These are phyloP conservation scores for Trematomus loennbergii DNA, from an alignment of 2,113 vertebrate species.

Conservation along the genomic window DNA sequence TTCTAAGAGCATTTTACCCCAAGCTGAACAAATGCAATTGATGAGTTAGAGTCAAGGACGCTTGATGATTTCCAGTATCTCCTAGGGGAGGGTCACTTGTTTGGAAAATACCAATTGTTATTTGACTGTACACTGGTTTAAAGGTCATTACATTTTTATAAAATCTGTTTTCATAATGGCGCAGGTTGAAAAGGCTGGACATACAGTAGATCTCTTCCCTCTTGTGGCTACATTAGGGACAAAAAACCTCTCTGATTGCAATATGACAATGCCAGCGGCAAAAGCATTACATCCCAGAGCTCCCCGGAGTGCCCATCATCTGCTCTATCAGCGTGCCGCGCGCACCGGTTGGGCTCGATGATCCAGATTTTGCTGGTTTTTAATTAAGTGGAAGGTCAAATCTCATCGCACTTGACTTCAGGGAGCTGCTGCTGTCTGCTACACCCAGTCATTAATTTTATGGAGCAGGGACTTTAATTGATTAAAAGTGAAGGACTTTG, in stretches of 20 bases:
- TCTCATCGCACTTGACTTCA: slow-evolving; percentile 78
- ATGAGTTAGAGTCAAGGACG: slow-evolving; percentile 22
- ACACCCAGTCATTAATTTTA: slow-evolving; percentile 82
- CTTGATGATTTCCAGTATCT: slow-evolving; percentile 6
- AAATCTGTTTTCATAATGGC: slow-evolving; percentile 64
- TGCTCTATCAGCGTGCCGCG: slow-evolving; percentile 54
- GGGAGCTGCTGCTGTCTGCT: slow-evolving; percentile 79
- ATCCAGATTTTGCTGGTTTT: slow-evolving; percentile 84
- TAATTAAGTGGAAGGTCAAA: slow-evolving; percentile 86
- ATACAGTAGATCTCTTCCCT: slow-evolving; percentile 46
- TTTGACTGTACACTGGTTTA: slow-evolving; percentile 27
- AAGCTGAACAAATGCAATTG: slow-evolving; percentile 5
- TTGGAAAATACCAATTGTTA: slow-evolving; percentile 55
- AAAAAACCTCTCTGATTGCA: slow-evolving; percentile 73
- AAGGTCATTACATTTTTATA: slow-evolving; percentile 71
- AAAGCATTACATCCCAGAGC: slow-evolving; percentile 74
- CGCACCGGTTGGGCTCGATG: slow-evolving; percentile 61
- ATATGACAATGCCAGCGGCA: slow-evolving; percentile 83
- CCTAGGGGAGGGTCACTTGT: slow-evolving; percentile 53
- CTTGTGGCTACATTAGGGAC: slow-evolving; percentile 51
- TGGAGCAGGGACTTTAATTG: slow-evolving; percentile 77
- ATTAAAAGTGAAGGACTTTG: slow-evolving; percentile 78
- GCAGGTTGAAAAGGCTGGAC: slow-evolving; percentile 55
- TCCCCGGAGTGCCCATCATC: slow-evolving; percentile 55
- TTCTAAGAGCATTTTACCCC: slow-evolving; percentile 5